Conservation (phyloP, 2,888 invertebrate species). For the Omphaloscelis lunosa region DNA sequence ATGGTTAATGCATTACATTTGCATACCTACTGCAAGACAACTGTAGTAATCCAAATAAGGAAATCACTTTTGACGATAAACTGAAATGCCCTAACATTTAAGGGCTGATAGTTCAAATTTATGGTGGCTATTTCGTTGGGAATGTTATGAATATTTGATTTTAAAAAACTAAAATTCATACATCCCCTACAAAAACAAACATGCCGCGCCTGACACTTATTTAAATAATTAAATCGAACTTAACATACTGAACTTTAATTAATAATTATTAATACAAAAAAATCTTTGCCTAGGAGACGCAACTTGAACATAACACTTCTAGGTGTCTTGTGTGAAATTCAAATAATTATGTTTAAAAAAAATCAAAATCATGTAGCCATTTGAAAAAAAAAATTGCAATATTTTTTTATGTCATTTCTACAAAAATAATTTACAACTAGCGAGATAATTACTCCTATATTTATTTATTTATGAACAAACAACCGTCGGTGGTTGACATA, state of each 20-base stretch:
- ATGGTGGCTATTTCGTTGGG: constrained; percentile 39
- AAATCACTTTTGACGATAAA: constrained; percentile 8
- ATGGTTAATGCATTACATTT: constrained; percentile 11
- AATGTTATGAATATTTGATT: constrained; percentile 25
- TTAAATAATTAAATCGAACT: constrained; percentile 27
- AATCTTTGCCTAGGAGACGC: background rate
- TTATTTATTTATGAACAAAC: constrained; percentile 1
- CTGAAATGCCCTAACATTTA: constrained; percentile 3
- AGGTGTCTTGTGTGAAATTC: constrained; percentile 6
- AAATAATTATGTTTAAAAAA: constrained; percentile 1
- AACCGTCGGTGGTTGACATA: constrained; percentile 17
- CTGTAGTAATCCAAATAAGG: background rate
- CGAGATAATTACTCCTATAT: constrained; percentile 54
- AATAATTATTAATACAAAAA: constrained; percentile 26
- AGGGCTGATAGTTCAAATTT: background rate
- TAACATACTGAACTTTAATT: constrained; percentile 18
- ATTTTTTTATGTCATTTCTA: constrained; percentile 35
- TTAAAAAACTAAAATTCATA: constrained; percentile 34
- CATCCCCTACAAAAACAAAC: constrained; percentile 42
- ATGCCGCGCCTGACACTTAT: constrained; percentile 1
- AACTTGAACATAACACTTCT: constrained; percentile 6
- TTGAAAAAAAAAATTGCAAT: constrained; percentile 4
- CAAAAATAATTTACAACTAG: constrained; percentile 58
- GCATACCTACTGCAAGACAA: constrained; percentile 25
- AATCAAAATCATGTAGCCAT: too few relatives aligned